A percentile compares a stretch with the other conserved stretches of the same genome.
Conservation (phyloP, 2,888 invertebrate genomes). For the Alloplasta piceator region DNA sequence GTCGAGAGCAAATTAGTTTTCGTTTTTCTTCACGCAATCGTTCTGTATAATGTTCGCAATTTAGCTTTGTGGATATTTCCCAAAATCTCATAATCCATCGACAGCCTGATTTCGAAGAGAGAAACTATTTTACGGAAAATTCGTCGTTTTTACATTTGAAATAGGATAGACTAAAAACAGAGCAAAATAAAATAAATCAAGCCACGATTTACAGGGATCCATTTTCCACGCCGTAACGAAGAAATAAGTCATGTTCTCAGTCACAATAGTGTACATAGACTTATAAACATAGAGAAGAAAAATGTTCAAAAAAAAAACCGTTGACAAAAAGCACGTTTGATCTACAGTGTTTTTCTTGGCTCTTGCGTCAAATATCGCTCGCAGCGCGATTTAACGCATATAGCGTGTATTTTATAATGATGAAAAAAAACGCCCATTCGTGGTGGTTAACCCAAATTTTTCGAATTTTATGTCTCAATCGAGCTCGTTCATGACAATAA, state of each 20-base stretch:
- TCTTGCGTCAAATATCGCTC: constrained; percentile 23
- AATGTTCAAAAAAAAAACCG: constrained; percentile 16
- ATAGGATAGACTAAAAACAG: too few species aligned
- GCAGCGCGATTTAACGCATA: background rate
- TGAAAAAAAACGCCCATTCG: constrained; percentile 27
- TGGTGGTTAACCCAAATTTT: constrained; percentile 29
- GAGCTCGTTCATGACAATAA: constrained; percentile 40
- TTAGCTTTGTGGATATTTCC: constrained; percentile 56
- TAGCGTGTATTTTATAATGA: background rate
- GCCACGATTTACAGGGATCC: too few species aligned
- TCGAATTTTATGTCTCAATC: constrained; percentile 33
- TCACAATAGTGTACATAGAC: constrained; percentile 39
- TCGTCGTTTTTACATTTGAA: background rate
- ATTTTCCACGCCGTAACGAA: background rate
- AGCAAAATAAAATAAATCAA: too few species aligned
- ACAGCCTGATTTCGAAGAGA: constrained; percentile 8
- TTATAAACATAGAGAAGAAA: background rate
- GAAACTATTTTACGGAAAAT: background rate
- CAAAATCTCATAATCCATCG: constrained; percentile 57
- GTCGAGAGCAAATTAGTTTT: too few species aligned
- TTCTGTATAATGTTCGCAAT: constrained; percentile 4
- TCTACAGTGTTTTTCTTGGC: constrained; percentile 34
- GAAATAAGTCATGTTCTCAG: constrained; percentile 45
- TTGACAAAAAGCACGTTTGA: constrained; percentile 26
- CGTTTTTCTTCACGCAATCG: too few species aligned